Percentiles rank a stretch among this genome's conserved stretches.
Conservation (phyloP, 2,888 invertebrate species). For the Pachymerium ferrugineum region DNA sequence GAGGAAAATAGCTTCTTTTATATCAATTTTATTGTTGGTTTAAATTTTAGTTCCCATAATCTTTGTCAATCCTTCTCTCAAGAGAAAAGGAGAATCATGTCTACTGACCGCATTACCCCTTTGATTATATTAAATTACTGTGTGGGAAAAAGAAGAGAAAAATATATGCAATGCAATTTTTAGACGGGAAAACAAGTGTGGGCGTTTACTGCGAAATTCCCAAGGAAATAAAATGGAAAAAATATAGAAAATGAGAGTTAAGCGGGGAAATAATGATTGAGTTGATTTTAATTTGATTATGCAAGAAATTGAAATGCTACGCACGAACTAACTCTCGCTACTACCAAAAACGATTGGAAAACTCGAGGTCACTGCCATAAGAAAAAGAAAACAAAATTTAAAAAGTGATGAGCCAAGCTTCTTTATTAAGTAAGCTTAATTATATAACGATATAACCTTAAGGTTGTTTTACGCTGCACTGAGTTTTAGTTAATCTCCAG, state of each 20-base stretch:
- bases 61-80: neutral
- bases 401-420: neutral
- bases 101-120: slow-evolving; percentile 24
- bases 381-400: neutral
- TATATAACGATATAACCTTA: neutral
- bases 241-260: neutral
- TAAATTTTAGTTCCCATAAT: neutral
- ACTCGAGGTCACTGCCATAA: slow-evolving; percentile 7
- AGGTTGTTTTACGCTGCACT: slow-evolving; percentile 5
- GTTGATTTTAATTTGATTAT: slow-evolving; percentile 23
- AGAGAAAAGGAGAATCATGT: neutral
- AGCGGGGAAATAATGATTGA: neutral
- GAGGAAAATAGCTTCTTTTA: too few relatives aligned
- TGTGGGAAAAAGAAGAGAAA: neutral
- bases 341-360: slow-evolving; percentile 19
- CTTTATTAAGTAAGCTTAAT: slow-evolving; percentile 14
- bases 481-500: neutral
- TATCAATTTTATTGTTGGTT: neutral
- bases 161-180: neutral
- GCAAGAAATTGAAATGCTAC: slow-evolving; percentile 22
- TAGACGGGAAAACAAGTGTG: slow-evolving; percentile 1
- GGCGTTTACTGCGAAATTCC: neutral
- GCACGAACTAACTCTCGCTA: slow-evolving; percentile 11
- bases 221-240: neutral
- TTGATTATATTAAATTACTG: slow-evolving; percentile 19